Base-by-base conservation (phyloP, 1,140 invertebrate genomes). In the Solenopsis fugax region DNA sequence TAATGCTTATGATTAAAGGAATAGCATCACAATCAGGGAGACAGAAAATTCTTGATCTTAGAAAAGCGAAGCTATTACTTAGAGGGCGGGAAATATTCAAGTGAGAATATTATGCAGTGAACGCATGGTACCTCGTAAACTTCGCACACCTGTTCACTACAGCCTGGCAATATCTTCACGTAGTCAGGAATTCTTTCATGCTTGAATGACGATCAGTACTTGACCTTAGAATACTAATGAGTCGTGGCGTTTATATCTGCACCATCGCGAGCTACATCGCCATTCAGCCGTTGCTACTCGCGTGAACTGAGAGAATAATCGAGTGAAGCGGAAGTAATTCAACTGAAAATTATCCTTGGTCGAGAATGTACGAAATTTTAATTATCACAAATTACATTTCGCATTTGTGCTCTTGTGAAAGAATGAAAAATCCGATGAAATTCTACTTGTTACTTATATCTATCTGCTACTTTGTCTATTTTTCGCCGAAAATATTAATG, bases 211-310 rank as follows among this genome's bases (percentile, higher is more conserved):
- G 24, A 82, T 71, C 50, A n/a, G 54, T 56, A 58, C 21, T 72
- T 82, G 80, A 60, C 24, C 80, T 82, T 82, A 82, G 54, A 82
- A 82, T 72, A 60, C 54, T 82, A 72, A 82, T 48, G 21, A 73
- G 12, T 21, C n/a, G 7, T 67, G n/a, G 18, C 52, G 41, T 82
- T 72, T 72, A 81, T 81, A 82, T 82, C 50, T 29, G 24, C 37
- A n/a, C 80, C 48, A 58, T 81, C 37, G 24, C 18, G 24, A 37
- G 13, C 77, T 69, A 48, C 62, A 69, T 69, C 21, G 10, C 13
- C 62, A 50, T 54, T 16, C 18, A 41, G 21, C 18, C 76, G 60
- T 45, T n/a, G 29, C 12, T 41, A 48, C 4, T 48, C 21, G 21
- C n/a, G 34, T 67, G 62, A 80, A 52, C n/a, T 21, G 29, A 80